Evolutionary conservation across 2,888 invertebrate genomes (phyloP).

Genomic region (Synergus umbraculus): DNA sequence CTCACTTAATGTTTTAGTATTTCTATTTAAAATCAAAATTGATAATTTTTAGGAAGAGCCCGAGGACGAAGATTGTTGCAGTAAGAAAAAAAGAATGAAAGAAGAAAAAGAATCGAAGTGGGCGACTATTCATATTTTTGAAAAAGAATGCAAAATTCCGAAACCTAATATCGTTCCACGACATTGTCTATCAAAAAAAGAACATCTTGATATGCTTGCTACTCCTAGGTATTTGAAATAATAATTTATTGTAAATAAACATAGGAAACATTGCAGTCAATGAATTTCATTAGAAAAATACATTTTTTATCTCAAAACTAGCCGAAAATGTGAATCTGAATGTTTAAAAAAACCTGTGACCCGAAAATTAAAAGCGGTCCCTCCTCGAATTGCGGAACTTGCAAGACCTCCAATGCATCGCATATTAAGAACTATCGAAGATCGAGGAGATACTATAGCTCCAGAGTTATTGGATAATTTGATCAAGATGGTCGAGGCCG

Average conservation of each 20-base stretch:
- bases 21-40: not conserved
- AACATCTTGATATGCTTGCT: conserved; percentile 66
- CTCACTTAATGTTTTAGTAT: too few relatives aligned
- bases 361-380: conserved; percentile 57
- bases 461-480: conserved; percentile 65
- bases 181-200: conserved; percentile 65
- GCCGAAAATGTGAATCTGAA: conserved; percentile 62
- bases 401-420: conserved; percentile 66
- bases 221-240: conserved; percentile 60
- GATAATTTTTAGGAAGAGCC: not conserved
- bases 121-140: conserved; percentile 55
- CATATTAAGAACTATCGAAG: conserved; percentile 63
- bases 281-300: not conserved
- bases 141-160: conserved; percentile 61
- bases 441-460: conserved; percentile 62
- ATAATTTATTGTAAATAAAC: not conserved
- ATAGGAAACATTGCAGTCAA: too few relatives aligned
- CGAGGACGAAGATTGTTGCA: conserved; percentile 4
- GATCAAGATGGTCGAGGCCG: conserved; percentile 65
- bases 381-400: conserved; percentile 65
- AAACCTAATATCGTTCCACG: conserved; percentile 64
- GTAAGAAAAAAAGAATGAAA: not conserved
- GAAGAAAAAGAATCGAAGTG: conserved; percentile 22
- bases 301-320: conserved; percentile 39
- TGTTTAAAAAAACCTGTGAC: conserved; percentile 54